These are phyloP conservation scores for Clarias macrocephalus DNA, from an alignment of 2,113 vertebrate species.

Conservation along the genomic window DNA sequence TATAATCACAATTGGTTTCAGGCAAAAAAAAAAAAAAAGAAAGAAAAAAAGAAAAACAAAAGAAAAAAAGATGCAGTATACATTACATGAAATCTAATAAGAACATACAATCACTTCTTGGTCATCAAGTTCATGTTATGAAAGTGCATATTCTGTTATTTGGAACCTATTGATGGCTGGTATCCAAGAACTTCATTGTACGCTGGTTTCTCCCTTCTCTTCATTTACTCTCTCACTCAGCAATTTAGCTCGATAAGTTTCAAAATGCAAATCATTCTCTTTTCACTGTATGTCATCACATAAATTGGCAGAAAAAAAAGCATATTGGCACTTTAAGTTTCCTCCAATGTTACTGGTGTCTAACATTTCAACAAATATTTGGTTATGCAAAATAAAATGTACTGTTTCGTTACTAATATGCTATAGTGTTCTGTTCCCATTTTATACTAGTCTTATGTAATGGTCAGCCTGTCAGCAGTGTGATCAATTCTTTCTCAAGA, in stretches of 20 bases:
- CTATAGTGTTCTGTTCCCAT: background rate
- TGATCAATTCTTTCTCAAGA: background rate
- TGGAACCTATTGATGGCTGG: slow-evolving; percentile 21
- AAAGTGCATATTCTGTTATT: slow-evolving; percentile 49
- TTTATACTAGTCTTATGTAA: background rate
- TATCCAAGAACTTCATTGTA: slow-evolving; percentile 19
- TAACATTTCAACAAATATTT: background rate
- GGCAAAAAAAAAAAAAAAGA: slow-evolving; percentile 7
- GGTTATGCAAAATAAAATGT: background rate
- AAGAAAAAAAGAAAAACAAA: background rate
- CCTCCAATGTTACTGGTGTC: background rate
- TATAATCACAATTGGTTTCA: slow-evolving; percentile 23
- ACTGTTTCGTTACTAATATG: background rate
- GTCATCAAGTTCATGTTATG: slow-evolving; percentile 23
- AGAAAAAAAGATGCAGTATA: background rate
- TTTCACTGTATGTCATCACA: background rate
- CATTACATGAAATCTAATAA: slow-evolving; percentile 31
- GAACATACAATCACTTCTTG: slow-evolving; percentile 43
- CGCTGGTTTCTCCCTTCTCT: slow-evolving; percentile 28
- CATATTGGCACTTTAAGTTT: slow-evolving; percentile 5
- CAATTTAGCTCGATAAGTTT: background rate
- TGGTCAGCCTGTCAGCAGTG: background rate
- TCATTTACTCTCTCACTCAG: background rate
- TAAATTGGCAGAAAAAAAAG: background rate
- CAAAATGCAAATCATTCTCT: background rate